Base-by-base conservation (phyloP, 2,113 vertebrate genomes). In the Sinocyclocheilus rhinocerous region DNA sequence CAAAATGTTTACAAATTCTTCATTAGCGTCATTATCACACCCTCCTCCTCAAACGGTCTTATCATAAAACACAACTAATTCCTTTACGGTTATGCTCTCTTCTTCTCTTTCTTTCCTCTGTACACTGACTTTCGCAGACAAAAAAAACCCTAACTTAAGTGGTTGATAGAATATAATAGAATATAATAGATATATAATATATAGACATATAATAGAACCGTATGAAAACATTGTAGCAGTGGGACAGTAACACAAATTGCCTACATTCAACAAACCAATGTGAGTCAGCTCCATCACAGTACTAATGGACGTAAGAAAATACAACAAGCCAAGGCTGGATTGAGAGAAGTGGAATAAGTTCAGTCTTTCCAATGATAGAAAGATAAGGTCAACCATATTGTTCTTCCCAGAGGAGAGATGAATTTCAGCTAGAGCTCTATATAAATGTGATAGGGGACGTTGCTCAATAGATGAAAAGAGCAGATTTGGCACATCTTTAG, bases 341-440 rank as follows among this genome's bases (percentile, higher is more conserved):
- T 65, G 6, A 79, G 48, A 57, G 11, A 29, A 76, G 33, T 69
- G 2, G 12, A 65, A 42, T 1, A 42, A 1, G 7, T 9, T 8
- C 42, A 42, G 45, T 48, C 45, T 12, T 48, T 48, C 2, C 45
- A 11, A 69, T 45, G 36, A 52, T 7, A 16, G 18, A 79, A 77
- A 24, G 18, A 82, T 69, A 22, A 79, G 70, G 80, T 72, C 73
- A 83, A 55, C 39, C 48, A 72, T 55, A 67, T 48, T 65, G 39
- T 63, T 52, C 6, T 13, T 22, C n/a, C 45, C 75, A 33, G 29
- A 67, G 29, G 20, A 83, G 18, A 77, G 76, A 70, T 85, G 24
- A 48, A 48, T 81, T 81, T 48, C 80, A 75, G 36, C 22, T 26
- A 77, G 8, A 42, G 36, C 50, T 39, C 29, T 20, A 24, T 77